phyloP scores from a whole-genome alignment of 2,797 vertebrate species.

The Delichon dasypus region DNA sequence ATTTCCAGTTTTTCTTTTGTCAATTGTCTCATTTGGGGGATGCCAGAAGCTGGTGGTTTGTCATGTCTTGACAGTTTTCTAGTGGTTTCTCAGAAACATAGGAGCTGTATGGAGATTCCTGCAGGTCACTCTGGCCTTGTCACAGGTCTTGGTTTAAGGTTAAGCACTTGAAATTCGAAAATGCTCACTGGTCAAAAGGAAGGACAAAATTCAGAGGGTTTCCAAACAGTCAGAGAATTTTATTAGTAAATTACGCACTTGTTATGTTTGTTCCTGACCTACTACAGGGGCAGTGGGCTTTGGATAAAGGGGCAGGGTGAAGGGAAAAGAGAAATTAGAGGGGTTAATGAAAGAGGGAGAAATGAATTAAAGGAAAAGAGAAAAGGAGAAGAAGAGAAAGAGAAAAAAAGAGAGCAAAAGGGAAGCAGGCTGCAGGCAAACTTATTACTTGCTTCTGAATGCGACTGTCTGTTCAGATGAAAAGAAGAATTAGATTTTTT shows the following conservation, averaged over 20 bases:
- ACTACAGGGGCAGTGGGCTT: neutral
- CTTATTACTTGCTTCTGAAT: neutral
- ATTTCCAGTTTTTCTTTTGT: neutral
- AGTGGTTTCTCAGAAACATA: neutral
- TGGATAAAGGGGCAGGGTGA: neutral
- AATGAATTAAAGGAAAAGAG: neutral
- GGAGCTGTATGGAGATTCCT: rapidly evolving
- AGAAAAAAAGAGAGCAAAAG: neutral
- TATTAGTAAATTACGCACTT: neutral
- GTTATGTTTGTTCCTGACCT: neutral
- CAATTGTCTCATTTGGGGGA: neutral
- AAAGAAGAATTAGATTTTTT: neutral
- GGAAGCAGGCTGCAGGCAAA: neutral
- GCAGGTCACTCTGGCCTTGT: neutral
- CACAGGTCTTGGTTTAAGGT: neutral
- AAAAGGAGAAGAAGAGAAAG: neutral
- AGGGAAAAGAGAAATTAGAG: neutral
- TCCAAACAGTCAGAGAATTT: neutral
- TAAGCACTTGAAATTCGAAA: neutral
- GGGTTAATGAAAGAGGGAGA: neutral
- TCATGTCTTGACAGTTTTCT: neutral
- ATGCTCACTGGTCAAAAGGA: rapidly evolving
- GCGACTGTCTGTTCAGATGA: neutral
- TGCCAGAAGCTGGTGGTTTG: neutral
- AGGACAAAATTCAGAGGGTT: neutral